Evolutionary conservation across 2,888 invertebrate genomes (phyloP), one percentile per base, ranked within the genome.

Genomic region (Plusia festucae): DNA sequence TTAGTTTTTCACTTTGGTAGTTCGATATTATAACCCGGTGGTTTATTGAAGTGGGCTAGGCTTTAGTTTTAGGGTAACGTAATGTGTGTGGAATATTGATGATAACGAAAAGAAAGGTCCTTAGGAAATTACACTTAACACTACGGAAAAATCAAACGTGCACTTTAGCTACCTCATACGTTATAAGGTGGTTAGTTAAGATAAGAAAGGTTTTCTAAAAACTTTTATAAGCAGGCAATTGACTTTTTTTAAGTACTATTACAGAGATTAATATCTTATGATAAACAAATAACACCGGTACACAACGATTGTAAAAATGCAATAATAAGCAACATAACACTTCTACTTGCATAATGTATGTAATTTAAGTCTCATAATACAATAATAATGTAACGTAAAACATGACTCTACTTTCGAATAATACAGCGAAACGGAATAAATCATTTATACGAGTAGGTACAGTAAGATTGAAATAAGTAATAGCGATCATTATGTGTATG

Each of bases 301-400:
- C 60, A 65, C 46, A 62, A 18, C 51, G 65, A 75, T 76, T 65
- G 40, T 51, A 59, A 72, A 72, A 68, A 34, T 65, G 60, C 62
- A 68, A 75, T 72, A 60, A 63, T 73, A 54, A 56, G 51, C 58
- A 44, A 68, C 59, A 64, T 60, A 61, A 62, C 65, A 72, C 60
- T 60, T 60, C 18, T 18, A 60, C n/a, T 58, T 63, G 65, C 67
- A 68, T 60, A 64, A 63, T 67, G 55, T 65, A 66, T 58, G 53
- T 65, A 78, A 73, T 72, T 72, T 62, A 66, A 78, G 54, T 71
- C 62, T 60, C 64, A 63, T 51, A 67, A 68, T 60, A 64, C 32
- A 49, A 62, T 56, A 51, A 68, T 49, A 69, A 56, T 65, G 51
- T 62, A 64, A 73, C 53, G 67, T 67, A 57, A 73, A 72, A 77